Base-by-base conservation (phyloP, 1,140 invertebrate genomes). In the Brachionus manjavacas region DNA sequence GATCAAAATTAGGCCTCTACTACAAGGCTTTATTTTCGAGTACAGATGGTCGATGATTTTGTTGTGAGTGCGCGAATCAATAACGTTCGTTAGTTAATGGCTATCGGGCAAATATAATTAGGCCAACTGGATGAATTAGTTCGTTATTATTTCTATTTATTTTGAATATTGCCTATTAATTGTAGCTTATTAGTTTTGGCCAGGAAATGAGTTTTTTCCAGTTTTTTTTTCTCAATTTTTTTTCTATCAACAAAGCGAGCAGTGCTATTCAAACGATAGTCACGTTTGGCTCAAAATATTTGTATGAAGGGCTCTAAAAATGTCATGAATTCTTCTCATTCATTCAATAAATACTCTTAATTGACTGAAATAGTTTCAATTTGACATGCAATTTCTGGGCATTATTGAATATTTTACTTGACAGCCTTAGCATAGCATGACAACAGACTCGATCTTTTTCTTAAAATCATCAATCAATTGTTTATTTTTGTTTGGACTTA, bases 181-280 rank as follows among this genome's bases (percentile, higher is more conserved):
- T 68, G 66, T 31, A 68, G 66, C 66, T 68, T 68, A 68, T 68
- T 68, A 68, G 66, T 68, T 68, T 68, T 68, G 66, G 52, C n/a
- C 16, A 60, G 66, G 66, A 39, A 39, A 31, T 68, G 66, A 68
- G 31, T 31, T n/a, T 31, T 35, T 35, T 35, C 6, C 6, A 4
- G 31, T 35, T 35, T 4, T 35, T 66, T 66, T n/a, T n/a, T n/a
- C n/a, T n/a, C n/a, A n/a, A n/a, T n/a, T n/a, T n/a, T n/a, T n/a
- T n/a, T n/a, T n/a, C n/a, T 68, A 68, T 68, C 66, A 68, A 68
- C 39, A 39, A 68, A 68, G n/a, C 52, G 52, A 60, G 16, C 52
- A 60, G 52, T 23, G n/a, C 52, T 60, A 11, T 60, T 20, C 52
- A 20, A 20, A 68, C 20, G 25, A 31, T 68, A 68, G 66, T 68